Evolutionary conservation across 2,888 invertebrate species (phyloP), one percentile per base, ranked within the genome.

Genomic region (Drosophila nr. fundita): DNA sequence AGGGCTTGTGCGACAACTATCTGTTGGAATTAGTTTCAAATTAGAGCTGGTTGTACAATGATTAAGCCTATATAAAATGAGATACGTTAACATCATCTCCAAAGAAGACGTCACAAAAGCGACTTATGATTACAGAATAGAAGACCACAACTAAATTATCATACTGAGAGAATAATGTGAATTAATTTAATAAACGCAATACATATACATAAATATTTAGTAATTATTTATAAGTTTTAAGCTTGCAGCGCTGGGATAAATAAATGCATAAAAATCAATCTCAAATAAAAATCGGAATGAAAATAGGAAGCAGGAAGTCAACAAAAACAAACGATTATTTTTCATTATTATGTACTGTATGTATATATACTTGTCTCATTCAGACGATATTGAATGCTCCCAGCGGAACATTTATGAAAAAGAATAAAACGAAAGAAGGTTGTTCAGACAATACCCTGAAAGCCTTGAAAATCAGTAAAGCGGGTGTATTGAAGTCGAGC

Each of bases 1-100:
- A 29, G 42, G 38, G 18, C 63, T 77, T 75, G 61, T 62, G 75
- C 49, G 68, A 79, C 62, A 21, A 11, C 11, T 6, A 42, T 42
- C 42, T 42, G 15, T 15, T 24, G 8, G 45, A 24, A 45, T 24
- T 24, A 4, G 45, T 15, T 45, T 45, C 45, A 15, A 45, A 4
- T 24, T 15, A 24, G 15, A 27, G 45, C 8, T 15, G 18, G 18
- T 38, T 38, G 38, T 38, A 18, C 8, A 38, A 38, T 38, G 38
- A 38, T 38, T 18, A 38, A 18, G 18, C 36, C 36, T 18, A 18
- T 8, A 18, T 38, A 38, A 18, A 52, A 7, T 21, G n/a, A 32
- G 30, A 30, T 10, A 21, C 15, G 36, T 36, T 36, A 36, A 36
- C 15, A 36, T 18, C 36, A 36, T 18, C 7, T 24, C 15, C 24